A percentile compares a stretch with the other conserved stretches of the same genome.
These are phyloP conservation scores for Euphonia xanthogaster DNA, from an alignment of 2,797 vertebrate species.

Conservation along the genomic window DNA sequence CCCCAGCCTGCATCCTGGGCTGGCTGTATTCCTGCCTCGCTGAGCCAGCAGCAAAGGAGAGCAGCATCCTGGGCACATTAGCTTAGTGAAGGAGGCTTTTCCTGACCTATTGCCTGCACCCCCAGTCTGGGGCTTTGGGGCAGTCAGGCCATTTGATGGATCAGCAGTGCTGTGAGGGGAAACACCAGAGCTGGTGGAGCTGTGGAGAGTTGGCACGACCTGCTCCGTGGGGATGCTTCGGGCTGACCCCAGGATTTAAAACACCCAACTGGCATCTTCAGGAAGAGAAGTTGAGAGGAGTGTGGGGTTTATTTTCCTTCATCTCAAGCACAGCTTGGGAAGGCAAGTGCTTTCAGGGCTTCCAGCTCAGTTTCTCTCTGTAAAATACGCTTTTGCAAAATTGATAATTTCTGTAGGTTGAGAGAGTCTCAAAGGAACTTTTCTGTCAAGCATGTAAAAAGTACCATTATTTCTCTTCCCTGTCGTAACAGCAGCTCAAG, in stretches of 20 bases:
- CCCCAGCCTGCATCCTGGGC: background rate
- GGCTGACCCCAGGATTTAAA: background rate
- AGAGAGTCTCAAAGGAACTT: conserved; percentile 44
- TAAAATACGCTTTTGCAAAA: conserved; percentile 34
- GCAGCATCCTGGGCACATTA: fast-evolving
- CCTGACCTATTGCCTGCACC: background rate
- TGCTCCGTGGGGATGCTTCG: fast-evolving
- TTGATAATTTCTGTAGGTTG: conserved; percentile 32
- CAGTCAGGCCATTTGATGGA: background rate
- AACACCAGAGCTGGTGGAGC: background rate
- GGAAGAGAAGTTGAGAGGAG: background rate
- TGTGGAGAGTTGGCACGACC: fast-evolving
- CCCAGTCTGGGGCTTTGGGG: background rate
- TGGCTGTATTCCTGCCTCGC: fast-evolving
- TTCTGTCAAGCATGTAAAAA: background rate
- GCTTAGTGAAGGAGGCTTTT: background rate
- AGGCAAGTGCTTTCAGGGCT: background rate
- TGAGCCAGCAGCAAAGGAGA: background rate
- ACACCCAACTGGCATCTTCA: background rate
- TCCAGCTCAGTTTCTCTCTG: background rate
- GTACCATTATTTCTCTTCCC: background rate
- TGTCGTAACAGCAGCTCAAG: background rate
- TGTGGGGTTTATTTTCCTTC: background rate
- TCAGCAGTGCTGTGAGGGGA: background rate
- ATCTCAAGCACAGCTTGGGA: background rate